These are phyloP conservation scores for Luffia ferchaultella DNA, from an alignment of 2,888 invertebrate genomes.

Conservation along the genomic window DNA sequence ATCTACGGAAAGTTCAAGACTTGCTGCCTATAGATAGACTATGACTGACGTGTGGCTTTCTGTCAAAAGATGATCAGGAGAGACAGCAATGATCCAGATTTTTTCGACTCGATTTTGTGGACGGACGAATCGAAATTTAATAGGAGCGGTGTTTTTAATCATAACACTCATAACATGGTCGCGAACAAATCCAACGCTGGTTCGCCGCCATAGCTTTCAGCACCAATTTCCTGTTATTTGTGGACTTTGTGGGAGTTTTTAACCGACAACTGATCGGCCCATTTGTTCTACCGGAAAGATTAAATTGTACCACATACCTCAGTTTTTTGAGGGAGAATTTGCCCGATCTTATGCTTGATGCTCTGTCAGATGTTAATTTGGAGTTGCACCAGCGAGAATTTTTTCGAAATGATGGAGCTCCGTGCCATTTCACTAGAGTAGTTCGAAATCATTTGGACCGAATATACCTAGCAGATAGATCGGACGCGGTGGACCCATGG, in stretches of 20 bases:
- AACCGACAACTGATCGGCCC: constrained; percentile 11
- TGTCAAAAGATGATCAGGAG: constrained; percentile 12
- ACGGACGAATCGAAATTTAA: constrained; percentile 17
- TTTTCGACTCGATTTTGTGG: constrained; percentile 18
- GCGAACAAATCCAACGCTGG: constrained; percentile 4
- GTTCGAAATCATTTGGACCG: too few species aligned
- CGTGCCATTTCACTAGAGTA: too few species aligned
- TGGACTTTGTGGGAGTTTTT: constrained; percentile 11
- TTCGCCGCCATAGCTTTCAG: constrained; percentile 12
- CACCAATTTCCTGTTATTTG: constrained; percentile 12
- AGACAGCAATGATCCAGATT: constrained; percentile 13
- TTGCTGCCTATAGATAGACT: constrained; percentile 11
- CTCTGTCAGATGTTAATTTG: too few species aligned
- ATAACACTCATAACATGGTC: constrained; percentile 14
- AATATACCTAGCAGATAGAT: too few species aligned
- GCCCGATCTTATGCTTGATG: too few species aligned
- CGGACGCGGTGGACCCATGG: too few species aligned
- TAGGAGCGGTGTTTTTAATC: constrained; percentile 15
- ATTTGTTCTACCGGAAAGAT: constrained; percentile 7
- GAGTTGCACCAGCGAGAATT: too few species aligned
- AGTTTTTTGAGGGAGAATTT: too few species aligned
- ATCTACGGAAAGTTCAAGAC: constrained; percentile 13
- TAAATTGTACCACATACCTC: too few species aligned
- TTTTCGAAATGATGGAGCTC: too few species aligned
- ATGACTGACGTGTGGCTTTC: constrained; percentile 11